Conservation (phyloP, 2,113 vertebrate species). For the Mesocricetus auratus region DNA sequence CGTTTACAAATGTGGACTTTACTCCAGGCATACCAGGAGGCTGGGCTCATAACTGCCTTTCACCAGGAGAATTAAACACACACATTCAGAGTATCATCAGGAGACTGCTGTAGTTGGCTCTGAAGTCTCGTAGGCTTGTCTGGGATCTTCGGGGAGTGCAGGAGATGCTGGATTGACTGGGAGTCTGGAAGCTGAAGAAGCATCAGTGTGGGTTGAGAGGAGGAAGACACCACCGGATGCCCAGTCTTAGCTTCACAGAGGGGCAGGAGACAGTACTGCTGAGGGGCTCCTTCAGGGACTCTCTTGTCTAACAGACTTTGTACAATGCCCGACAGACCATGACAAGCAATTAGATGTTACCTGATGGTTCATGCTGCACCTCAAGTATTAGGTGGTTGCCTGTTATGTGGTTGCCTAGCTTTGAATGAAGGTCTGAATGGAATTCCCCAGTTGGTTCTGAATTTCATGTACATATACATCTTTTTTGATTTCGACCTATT, state of each 20-base stretch:
- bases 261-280: fast-evolving
- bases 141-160: neutral
- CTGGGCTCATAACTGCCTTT: too few species aligned
- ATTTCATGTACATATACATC: neutral
- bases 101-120: neutral
- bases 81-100: neutral
- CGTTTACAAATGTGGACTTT: neutral
- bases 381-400: fast-evolving
- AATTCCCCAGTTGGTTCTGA: neutral
- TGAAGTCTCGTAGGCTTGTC: neutral
- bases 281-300: fast-evolving
- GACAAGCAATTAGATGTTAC: fast-evolving
- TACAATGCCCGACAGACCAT: fast-evolving
- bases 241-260: neutral
- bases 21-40: neutral
- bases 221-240: fast-evolving
- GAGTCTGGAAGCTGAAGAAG: neutral
- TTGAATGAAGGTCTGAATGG: neutral
- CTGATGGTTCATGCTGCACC: neutral
- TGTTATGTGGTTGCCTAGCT: neutral
- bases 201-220: neutral
- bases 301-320: neutral
- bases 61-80: fast-evolving
- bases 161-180: too few species aligned
- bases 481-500: neutral